phyloP scores from a whole-genome alignment of 2,797 vertebrate species.

The Acipenser oxyrinchus region DNA sequence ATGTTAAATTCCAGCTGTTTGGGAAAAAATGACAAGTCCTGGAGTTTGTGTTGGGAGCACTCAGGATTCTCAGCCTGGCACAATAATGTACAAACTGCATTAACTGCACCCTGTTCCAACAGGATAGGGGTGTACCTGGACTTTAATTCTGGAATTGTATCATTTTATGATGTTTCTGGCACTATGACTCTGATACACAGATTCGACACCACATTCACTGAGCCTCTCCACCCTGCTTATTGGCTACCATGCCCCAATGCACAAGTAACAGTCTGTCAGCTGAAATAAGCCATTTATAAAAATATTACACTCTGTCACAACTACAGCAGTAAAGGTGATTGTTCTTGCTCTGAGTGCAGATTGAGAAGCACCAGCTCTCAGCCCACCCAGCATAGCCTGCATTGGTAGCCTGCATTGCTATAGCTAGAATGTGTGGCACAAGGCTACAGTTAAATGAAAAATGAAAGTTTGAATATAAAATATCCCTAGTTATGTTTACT shows the following conservation, averaged over 20 bases:
- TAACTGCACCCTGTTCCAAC: slow-evolving; percentile 49
- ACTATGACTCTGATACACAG: slow-evolving; percentile 55
- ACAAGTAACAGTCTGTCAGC: slow-evolving; percentile 44
- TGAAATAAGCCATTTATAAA: slow-evolving; percentile 33
- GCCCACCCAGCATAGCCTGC: no score
- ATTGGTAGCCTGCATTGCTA: no score
- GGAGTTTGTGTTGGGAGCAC: slow-evolving; percentile 66
- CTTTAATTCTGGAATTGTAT: slow-evolving; percentile 53
- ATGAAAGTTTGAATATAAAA: no score
- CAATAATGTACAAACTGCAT: slow-evolving; percentile 41
- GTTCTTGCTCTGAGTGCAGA: no score
- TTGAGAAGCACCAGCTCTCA: no score
- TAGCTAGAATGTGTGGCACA: no score
- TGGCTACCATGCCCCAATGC: slow-evolving; percentile 49
- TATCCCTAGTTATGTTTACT: no score
- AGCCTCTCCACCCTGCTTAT: slow-evolving; percentile 60
- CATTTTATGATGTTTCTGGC: slow-evolving; percentile 54
- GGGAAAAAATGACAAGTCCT: slow-evolving; percentile 60
- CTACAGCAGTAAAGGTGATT: no score
- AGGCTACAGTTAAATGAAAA: no score
- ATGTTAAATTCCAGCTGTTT: slow-evolving; percentile 49
- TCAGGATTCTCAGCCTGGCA: slow-evolving; percentile 63
- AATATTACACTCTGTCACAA: no score
- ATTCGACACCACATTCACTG: slow-evolving; percentile 47
- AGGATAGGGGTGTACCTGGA: slow-evolving; percentile 63